Evolutionary conservation across 2,797 vertebrate species (phyloP).

Genomic region (Sternotherus odoratus): DNA sequence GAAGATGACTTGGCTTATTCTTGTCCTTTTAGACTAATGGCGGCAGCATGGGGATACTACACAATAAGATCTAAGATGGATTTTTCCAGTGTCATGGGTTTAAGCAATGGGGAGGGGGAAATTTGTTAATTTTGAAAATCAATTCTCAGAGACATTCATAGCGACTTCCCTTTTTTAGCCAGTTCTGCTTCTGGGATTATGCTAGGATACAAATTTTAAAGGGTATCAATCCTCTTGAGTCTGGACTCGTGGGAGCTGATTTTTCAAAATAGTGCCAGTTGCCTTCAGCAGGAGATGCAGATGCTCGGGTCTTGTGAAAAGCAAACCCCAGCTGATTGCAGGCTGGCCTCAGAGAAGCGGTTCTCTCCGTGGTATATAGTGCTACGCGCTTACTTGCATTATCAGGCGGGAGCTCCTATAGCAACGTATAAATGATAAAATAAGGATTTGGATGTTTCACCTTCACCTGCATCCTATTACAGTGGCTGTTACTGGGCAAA

Average conservation of each 20-base stretch:
- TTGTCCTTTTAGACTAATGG: not conserved
- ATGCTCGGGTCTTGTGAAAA: not conserved
- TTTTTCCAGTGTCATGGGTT: accelerated
- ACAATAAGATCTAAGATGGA: not conserved
- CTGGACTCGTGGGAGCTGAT: not conserved
- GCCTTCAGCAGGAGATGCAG: not conserved
- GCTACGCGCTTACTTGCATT: accelerated
- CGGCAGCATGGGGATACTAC: not conserved
- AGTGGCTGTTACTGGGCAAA: not conserved
- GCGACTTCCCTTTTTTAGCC: accelerated
- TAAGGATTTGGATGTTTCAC: accelerated
- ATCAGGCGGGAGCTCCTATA: not conserved
- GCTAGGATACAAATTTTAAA: not conserved
- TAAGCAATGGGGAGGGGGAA: not conserved
- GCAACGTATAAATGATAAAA: not conserved
- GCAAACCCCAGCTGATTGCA: not conserved
- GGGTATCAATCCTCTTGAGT: not conserved
- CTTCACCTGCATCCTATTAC: not conserved
- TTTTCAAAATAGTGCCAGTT: not conserved
- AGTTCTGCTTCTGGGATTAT: not conserved
- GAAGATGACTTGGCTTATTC: not conserved
- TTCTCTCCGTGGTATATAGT: not conserved
- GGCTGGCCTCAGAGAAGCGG: not conserved
- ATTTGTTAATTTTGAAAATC: not conserved
- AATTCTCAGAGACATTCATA: accelerated